Base-by-base conservation (phyloP, 2,888 invertebrate genomes). In the Melieria picta region DNA sequence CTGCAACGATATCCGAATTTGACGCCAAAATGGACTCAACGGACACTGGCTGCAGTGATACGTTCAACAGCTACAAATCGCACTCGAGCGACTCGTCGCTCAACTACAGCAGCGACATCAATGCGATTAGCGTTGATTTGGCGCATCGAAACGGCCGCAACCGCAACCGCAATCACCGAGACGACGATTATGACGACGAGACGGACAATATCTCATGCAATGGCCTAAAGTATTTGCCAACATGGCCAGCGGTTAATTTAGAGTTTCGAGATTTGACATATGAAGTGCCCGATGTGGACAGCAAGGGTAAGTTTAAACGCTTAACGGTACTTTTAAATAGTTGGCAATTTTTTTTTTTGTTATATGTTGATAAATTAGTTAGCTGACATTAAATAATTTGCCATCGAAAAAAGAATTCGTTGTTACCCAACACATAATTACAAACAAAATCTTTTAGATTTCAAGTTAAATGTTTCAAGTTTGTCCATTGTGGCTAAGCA, bases 261-360 rank as follows among this genome's bases (percentile, higher is more conserved):
- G 93, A 93, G 83, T 97, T 97, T 86, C 91, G 91, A 77, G 94
- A 96, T 83, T 88, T 97, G 58, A 91, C 91, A 0, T 96, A 93
- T 84, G 91, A 92, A 0, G 94, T 97, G 47, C 92, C 93, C 4
- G 91, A 91, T 81, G 91, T 92, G 50, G 89, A 89, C n/a, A 61
- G 62, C 79, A 90, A 89, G 87, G 90, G 92, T 91, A 81, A 77
- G 76, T 75, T 5, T 48, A 50, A 50, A 50, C 50, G 50, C 50
- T 4, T 50, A 11, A 50, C 50, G n/a, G 50, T n/a, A 4, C 4
- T 50, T 50, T 50, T 4, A 50, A 11, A 30, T 30, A 30, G 30
- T 30, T 30, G 1, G 30, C 30, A 30, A 30, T 30, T 30, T 30
- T 30, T 3, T 30, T 30, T 30, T 30, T 30, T 30, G 30, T 30